These are phyloP conservation scores for Bombus waltoni DNA, from an alignment of 1,140 invertebrate genomes.

Conservation along the genomic window DNA sequence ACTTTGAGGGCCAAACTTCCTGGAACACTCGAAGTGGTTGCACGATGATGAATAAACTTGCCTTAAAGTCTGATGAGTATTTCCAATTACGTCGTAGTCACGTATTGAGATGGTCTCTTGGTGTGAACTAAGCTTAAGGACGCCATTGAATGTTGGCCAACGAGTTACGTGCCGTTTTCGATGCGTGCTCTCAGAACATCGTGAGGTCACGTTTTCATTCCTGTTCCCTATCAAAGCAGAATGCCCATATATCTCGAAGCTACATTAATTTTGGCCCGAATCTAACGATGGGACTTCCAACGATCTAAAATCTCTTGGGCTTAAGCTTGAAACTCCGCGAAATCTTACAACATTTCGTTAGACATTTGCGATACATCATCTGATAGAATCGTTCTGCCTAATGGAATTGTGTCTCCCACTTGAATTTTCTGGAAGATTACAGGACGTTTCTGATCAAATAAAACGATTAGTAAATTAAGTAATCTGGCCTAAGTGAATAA, in stretches of 20 bases:
- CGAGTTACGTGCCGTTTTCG: background rate
- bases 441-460: too few relatives aligned
- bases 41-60: conserved; percentile 11
- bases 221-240: background rate
- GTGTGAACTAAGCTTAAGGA: background rate
- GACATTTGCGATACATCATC: background rate
- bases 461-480: too few relatives aligned
- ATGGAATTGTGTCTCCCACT: background rate
- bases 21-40: background rate
- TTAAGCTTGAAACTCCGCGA: background rate
- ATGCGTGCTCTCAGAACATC: background rate
- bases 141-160: background rate
- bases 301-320: background rate
- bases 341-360: background rate
- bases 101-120: background rate
- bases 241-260: background rate
- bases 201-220: background rate
- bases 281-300: background rate
- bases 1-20: background rate
- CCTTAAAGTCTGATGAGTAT: background rate
- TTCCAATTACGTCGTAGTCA: background rate
- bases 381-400: background rate
- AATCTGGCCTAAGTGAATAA: too few relatives aligned
- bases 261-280: background rate
- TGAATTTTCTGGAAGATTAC: too few relatives aligned